These are phyloP conservation scores for Mastomys natalensis DNA, from an alignment of 2,113 vertebrate genomes.

Conservation along the genomic window DNA sequence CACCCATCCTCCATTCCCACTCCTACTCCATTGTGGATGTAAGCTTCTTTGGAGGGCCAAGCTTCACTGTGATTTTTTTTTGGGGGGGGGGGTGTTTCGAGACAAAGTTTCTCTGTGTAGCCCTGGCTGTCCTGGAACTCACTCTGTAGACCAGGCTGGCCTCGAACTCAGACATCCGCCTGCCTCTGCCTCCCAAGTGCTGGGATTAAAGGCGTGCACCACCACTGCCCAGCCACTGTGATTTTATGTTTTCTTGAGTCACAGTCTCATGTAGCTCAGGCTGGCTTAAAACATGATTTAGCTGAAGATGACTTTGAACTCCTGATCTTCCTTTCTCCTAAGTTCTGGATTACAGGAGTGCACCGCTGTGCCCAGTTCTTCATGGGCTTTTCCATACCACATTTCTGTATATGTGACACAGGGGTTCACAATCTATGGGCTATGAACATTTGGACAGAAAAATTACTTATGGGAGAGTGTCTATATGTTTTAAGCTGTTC, in stretches of 20 bases:
- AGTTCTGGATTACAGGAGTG: neutral
- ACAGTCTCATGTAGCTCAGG: neutral
- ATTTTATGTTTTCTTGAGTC: neutral
- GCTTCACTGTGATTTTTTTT: neutral
- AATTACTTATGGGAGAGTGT: neutral
- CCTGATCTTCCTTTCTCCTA: neutral
- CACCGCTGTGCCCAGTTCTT: neutral
- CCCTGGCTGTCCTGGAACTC: too few species aligned
- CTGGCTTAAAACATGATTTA: neutral
- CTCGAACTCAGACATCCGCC: too few species aligned
- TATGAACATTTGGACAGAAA: neutral
- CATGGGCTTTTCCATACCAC: conserved; percentile 26
- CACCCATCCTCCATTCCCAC: neutral
- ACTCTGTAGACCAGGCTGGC: too few species aligned
- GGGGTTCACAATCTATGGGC: neutral
- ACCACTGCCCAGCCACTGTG: too few species aligned
- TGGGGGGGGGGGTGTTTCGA: too few species aligned
- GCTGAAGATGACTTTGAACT: neutral
- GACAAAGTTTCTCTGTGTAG: too few species aligned
- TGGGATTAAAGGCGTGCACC: too few species aligned
- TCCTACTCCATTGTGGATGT: neutral
- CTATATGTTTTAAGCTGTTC: neutral
- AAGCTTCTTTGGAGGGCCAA: neutral
- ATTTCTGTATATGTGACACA: conserved; percentile 28
- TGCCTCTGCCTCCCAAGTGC: too few species aligned